Conservation (phyloP, 64 coral and sea anemone genomes). For the Acropora tenuis region DNA sequence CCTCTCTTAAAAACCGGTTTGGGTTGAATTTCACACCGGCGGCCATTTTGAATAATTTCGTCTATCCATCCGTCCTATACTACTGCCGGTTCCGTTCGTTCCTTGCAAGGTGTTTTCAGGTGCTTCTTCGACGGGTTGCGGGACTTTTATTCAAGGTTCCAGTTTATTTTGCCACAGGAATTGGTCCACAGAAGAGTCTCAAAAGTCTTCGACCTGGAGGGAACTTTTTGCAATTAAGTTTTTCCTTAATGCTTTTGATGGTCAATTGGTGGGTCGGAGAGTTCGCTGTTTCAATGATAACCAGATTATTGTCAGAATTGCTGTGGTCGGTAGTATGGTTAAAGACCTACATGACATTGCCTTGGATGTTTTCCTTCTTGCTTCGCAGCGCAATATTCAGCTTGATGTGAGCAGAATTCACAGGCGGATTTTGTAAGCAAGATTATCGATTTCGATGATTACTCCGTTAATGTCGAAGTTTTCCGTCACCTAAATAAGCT, state of each 20-base stretch:
- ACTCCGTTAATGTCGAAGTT: too few relatives aligned
- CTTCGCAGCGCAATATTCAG: too few relatives aligned
- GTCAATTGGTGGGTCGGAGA: not conserved
- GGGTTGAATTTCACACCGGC: too few relatives aligned
- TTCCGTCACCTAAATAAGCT: too few relatives aligned
- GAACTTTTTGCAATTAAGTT: constrained; percentile 13
- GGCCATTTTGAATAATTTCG: too few relatives aligned
- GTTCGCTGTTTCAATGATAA: constrained; percentile 11
- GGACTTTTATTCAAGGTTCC: constrained; percentile 21
- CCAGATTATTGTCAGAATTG: not conserved
- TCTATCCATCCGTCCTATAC: too few relatives aligned
- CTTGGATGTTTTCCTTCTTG: too few relatives aligned
- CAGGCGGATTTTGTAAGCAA: too few relatives aligned
- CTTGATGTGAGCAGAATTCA: too few relatives aligned
- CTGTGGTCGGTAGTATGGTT: constrained; percentile 36
- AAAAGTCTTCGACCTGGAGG: constrained; percentile 48
- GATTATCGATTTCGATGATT: too few relatives aligned
- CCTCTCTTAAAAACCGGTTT: too few relatives aligned
- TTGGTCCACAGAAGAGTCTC: constrained; percentile 9
- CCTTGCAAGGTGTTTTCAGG: not conserved
- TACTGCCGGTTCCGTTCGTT: not conserved
- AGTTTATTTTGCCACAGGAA: constrained; percentile 3
- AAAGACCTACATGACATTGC: constrained; percentile 12
- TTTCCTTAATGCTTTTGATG: not conserved
- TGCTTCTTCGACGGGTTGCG: not conserved